Conservation (phyloP, 2,113 vertebrate genomes). For the Rhinoptilus africanus region DNA sequence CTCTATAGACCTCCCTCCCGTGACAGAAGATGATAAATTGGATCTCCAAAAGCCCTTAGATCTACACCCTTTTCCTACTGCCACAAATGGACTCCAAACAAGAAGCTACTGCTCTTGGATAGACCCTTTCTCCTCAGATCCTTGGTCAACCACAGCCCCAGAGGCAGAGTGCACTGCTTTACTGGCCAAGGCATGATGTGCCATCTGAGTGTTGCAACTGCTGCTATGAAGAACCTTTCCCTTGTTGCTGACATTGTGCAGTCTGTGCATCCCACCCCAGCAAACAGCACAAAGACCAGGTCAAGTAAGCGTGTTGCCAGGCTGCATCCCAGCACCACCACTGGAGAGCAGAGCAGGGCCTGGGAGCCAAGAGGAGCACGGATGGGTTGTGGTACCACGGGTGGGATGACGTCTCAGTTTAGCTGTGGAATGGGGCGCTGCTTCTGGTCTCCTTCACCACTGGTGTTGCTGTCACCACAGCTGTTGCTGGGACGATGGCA, state of each 20-base stretch:
- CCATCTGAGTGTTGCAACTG: not conserved
- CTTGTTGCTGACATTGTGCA: not conserved
- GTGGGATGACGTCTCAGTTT: not conserved
- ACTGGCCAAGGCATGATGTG: not conserved
- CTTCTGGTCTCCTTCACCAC: not conserved
- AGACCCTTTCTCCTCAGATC: not conserved
- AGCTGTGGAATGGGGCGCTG: not conserved
- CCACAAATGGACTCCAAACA: not conserved
- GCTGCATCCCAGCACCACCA: not conserved
- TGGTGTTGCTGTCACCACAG: not conserved
- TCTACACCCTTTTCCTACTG: not conserved
- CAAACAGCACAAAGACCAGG: not conserved
- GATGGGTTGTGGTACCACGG: not conserved
- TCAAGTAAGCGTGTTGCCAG: not conserved
- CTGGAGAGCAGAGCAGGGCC: not conserved
- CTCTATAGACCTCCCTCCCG: not conserved
- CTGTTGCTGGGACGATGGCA: not conserved
- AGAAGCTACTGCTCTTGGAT: not conserved
- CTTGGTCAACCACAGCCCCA: not conserved
- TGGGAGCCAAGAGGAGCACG: not conserved
- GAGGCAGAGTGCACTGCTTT: accelerated
- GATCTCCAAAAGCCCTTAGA: not conserved
- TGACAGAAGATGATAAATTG: not conserved
- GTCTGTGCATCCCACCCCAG: not conserved
- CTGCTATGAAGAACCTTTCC: not conserved